Evolutionary conservation across 2,797 vertebrate genomes (phyloP).

Genomic region (Poliocrania exsul): DNA sequence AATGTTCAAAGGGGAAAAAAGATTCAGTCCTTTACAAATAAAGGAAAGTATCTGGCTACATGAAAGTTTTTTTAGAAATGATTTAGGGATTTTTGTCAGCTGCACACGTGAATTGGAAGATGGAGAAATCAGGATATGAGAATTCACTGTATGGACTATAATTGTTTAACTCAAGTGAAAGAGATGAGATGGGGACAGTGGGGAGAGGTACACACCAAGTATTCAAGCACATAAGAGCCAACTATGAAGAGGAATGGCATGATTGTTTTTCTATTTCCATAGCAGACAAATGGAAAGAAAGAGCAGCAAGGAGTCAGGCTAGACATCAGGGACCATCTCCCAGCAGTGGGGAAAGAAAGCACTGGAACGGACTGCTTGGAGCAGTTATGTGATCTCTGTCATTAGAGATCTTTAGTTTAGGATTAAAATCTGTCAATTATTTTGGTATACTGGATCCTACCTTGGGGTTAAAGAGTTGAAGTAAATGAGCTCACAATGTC

Average conservation of each 20-base stretch:
- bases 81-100: not conserved
- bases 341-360: not conserved
- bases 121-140: not conserved
- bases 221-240: not conserved
- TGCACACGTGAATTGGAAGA: not conserved
- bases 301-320: not conserved
- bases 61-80: not conserved
- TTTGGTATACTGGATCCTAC: not conserved
- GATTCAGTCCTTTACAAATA: not conserved
- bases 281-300: not conserved
- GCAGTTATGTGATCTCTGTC: constrained; percentile 22
- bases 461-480: not conserved
- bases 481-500: not conserved
- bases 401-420: constrained; percentile 5
- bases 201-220: not conserved
- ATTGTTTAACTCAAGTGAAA: not conserved
- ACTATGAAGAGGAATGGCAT: not conserved
- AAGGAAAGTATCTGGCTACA: not conserved
- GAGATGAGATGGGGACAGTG: not conserved
- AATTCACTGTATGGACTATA: not conserved
- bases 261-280: not conserved
- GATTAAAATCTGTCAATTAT: constrained; percentile 28
- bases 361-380: not conserved
- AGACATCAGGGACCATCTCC: not conserved
- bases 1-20: not conserved